Conservation (phyloP, 1,140 invertebrate species). For the Brachionus paranguensis region DNA sequence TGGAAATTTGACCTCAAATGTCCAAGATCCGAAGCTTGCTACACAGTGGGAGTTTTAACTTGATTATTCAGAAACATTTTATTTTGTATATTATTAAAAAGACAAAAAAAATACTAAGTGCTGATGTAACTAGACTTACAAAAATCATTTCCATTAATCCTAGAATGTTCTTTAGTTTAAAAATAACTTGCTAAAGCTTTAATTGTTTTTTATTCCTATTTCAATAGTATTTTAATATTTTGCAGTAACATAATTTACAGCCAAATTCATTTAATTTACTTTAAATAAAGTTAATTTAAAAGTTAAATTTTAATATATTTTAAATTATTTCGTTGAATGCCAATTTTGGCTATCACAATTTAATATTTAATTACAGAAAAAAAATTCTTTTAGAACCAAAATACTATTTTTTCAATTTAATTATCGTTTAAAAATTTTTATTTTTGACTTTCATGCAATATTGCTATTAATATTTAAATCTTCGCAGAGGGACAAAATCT, state of each 20-base stretch:
- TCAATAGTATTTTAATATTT: not conserved
- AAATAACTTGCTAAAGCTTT: not conserved
- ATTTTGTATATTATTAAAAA: not conserved
- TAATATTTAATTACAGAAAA: too few relatives aligned
- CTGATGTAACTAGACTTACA: not conserved
- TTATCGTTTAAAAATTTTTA: too few relatives aligned
- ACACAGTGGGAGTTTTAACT: constrained; percentile 76
- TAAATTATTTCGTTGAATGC: not conserved
- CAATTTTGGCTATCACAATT: too few relatives aligned
- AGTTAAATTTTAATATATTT: not conserved
- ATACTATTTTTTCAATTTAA: too few relatives aligned
- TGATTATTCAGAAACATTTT: not conserved
- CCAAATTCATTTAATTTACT: not conserved
- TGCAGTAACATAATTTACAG: not conserved
- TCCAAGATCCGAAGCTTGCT: constrained; percentile 67
- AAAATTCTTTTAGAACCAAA: too few relatives aligned
- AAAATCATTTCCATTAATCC: not conserved
- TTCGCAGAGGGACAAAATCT: too few relatives aligned
- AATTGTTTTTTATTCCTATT: not conserved
- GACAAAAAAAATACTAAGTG: not conserved
- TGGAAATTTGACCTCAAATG: constrained; percentile 77
- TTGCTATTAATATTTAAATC: too few relatives aligned
- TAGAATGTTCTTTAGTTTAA: not conserved
- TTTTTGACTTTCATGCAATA: too few relatives aligned
- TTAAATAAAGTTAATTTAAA: not conserved